Base-by-base conservation (phyloP, 2,888 invertebrate species). In the Ganaspis brasiliensis region DNA sequence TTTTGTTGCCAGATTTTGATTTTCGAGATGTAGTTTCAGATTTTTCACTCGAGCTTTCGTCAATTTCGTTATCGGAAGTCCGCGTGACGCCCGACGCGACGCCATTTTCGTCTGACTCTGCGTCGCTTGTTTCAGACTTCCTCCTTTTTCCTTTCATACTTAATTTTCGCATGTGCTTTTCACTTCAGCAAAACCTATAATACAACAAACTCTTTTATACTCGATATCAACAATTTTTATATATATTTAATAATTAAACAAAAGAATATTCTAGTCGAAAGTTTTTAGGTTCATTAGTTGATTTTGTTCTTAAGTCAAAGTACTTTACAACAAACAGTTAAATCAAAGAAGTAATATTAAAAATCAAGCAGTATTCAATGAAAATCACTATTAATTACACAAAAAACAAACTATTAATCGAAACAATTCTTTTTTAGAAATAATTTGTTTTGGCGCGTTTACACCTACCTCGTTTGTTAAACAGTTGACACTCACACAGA, bases 51-150 rank as follows among this genome's bases (percentile, higher is more conserved):
- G 75, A 61, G 1, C 72, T 73, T 2, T 79, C 79, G 12, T 81
- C 75, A 16, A 78, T 79, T 1, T 82, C 81, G 57, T 79, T 75
- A 37, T 83, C 81, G n/a, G 82, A 77, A 6, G 79, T 74, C 67
- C 77, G 71, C 74, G 77, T 57, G 26, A 73, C 76, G 72, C 79
- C 78, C 78, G 84, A 74, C 63, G 80, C 79, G 86, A 85, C 91
- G 89, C 89, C 89, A 90, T 89, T 89, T 87, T 89, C 89, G 70
- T 90, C 89, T 2, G 88, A 87, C 76, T 89, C 89, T 76, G 85
- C 88, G 55, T 89, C 88, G 80, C 87, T 90, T 16, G 80, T 85
- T 45, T 90, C 91, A 19, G 88, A 89, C 84, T 89, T 89, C 76
- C 85, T 88, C 57, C 86, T 86, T 75, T 91, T 92, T 49, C 86